These are phyloP conservation scores for Amphimallon solstitiale DNA, from an alignment of 2,888 invertebrate genomes.

Conservation along the genomic window DNA sequence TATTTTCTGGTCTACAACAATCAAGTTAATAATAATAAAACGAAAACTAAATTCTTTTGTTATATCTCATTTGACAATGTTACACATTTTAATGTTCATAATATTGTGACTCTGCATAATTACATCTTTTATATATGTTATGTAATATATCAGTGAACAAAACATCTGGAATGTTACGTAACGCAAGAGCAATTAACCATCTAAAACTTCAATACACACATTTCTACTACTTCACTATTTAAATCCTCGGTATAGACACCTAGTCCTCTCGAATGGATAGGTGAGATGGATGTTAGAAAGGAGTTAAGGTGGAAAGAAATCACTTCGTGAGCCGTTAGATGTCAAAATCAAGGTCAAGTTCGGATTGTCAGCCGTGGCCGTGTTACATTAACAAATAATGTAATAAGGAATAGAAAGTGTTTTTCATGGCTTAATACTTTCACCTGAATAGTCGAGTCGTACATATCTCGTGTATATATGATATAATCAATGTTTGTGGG, in stretches of 20 bases:
- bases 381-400: slow-evolving; percentile 27
- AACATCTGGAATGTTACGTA: too few species aligned
- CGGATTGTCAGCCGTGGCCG: slow-evolving; percentile 23
- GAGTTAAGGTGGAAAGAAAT: slow-evolving; percentile 10
- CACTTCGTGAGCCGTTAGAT: background rate
- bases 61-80: too few species aligned
- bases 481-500: slow-evolving; percentile 47
- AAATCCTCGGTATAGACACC: background rate
- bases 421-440: slow-evolving; percentile 30
- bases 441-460: slow-evolving; percentile 12
- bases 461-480: slow-evolving; percentile 8
- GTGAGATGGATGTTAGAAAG: background rate
- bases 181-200: too few species aligned
- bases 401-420: slow-evolving; percentile 30
- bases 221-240: too few species aligned
- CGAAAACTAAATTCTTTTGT: too few species aligned
- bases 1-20: too few species aligned
- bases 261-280: background rate
- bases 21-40: too few species aligned
- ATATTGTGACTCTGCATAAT: too few species aligned
- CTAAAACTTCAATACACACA: too few species aligned
- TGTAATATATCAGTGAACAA: too few species aligned
- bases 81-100: too few species aligned
- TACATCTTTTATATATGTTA: too few species aligned
- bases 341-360: slow-evolving; percentile 33